A percentile compares a stretch with the other conserved stretches of the same genome.
These are phyloP conservation scores for Heterotis niloticus DNA, from an alignment of 2,113 vertebrate species.

Conservation along the genomic window DNA sequence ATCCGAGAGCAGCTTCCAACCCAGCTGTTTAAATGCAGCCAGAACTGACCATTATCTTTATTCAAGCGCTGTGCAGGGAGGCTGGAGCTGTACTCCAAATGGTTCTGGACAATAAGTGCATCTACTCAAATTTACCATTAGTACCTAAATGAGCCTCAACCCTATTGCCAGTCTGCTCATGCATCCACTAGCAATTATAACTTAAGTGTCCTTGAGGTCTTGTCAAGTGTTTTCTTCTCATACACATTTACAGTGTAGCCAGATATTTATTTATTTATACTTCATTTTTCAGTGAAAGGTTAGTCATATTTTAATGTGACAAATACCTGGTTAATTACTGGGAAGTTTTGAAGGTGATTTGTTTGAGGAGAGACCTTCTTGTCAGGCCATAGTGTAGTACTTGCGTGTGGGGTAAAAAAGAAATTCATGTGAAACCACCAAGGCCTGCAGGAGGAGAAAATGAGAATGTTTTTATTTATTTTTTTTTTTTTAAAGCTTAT, in stretches of 20 bases:
- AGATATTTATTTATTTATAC: background rate
- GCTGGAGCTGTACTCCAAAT: conserved; percentile 12
- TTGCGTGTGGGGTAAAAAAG: background rate
- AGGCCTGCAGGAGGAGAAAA: conserved; percentile 54
- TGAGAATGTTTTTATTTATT: conserved; percentile 46
- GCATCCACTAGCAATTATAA: conserved; percentile 21
- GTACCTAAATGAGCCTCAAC: background rate
- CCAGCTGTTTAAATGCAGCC: background rate
- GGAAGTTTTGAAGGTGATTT: background rate
- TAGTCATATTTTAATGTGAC: background rate
- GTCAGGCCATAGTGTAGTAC: background rate
- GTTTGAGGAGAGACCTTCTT: background rate
- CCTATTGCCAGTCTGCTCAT: conserved; percentile 4
- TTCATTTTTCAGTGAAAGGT: background rate
- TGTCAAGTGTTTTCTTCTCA: background rate
- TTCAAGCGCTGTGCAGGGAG: conserved; percentile 1
- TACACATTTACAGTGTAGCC: background rate
- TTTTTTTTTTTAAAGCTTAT: conserved; percentile 45
- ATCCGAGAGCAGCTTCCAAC: background rate
- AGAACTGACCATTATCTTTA: conserved; percentile 10
- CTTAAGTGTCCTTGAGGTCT: conserved; percentile 21
- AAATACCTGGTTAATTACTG: background rate
- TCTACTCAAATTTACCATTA: background rate
- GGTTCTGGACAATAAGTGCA: conserved; percentile 12
- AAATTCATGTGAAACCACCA: conserved; percentile 49